Percentiles rank a stretch among this genome's conserved stretches.
Evolutionary conservation across 2,888 invertebrate genomes (phyloP).

Genomic region (Prosapia bicincta): DNA sequence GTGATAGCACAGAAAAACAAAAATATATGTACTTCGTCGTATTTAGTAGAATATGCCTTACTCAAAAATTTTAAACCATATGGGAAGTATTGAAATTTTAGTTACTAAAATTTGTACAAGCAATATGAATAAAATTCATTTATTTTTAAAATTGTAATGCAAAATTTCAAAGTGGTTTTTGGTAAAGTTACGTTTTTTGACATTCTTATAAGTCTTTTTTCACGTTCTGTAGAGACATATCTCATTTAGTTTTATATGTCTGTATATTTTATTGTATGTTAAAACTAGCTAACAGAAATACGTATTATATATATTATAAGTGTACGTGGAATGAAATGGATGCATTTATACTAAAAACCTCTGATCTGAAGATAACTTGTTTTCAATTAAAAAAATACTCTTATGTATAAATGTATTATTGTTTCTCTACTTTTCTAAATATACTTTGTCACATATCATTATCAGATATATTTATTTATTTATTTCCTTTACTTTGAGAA

Average conservation of each 20-base stretch:
- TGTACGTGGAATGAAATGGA: neutral
- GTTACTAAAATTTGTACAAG: neutral
- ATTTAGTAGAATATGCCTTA: too few relatives aligned
- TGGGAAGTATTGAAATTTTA: neutral
- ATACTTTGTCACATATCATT: conserved; percentile 7
- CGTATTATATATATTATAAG: neutral
- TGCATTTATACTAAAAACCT: neutral
- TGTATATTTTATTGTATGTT: neutral
- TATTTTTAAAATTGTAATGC: neutral
- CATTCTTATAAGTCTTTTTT: neutral
- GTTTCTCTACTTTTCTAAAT: conserved; percentile 27
- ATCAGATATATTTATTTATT: neutral
- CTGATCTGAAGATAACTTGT: neutral
- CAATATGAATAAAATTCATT: neutral
- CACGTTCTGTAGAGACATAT: neutral
- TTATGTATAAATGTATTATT: conserved; percentile 24
- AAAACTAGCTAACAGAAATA: neutral
- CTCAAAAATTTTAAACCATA: too few relatives aligned
- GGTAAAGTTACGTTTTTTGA: neutral
- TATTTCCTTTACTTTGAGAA: too few relatives aligned
- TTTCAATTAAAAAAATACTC: conserved; percentile 20
- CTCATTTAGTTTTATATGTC: neutral
- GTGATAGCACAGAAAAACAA: too few relatives aligned
- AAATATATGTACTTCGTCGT: too few relatives aligned
- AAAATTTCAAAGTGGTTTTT: neutral